These are phyloP conservation scores for Pongo abelii DNA, from an alignment of 2,113 vertebrate genomes.

Conservation along the genomic window DNA sequence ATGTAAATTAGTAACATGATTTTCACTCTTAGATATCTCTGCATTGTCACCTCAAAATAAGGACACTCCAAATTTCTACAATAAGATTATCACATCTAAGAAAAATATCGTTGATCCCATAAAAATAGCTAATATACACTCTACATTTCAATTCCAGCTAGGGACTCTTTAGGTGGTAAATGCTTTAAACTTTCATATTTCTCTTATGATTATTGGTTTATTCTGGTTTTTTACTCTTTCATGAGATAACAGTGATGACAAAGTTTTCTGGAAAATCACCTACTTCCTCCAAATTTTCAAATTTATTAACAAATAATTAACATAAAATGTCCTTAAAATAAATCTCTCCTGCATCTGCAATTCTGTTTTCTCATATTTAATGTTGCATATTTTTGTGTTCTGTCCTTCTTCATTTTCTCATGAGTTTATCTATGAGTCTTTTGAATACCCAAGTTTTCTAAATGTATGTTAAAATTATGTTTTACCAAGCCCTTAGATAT, in stretches of 20 bases:
- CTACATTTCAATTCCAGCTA: not conserved
- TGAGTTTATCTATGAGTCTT: too few relatives aligned
- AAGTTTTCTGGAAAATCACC: not conserved
- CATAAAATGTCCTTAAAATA: not conserved
- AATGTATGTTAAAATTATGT: not conserved
- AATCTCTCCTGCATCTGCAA: too few relatives aligned
- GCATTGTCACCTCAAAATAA: not conserved
- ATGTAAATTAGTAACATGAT: not conserved
- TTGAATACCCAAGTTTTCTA: not conserved
- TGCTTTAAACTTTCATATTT: not conserved
- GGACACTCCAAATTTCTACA: not conserved
- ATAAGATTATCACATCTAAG: not conserved
- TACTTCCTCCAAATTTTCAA: not conserved
- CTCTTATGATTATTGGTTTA: not conserved
- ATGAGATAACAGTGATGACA: not conserved
- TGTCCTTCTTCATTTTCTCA: not conserved
- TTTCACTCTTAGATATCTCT: not conserved
- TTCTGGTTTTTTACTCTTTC: not conserved
- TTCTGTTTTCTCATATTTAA: not conserved
- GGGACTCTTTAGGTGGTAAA: not conserved
- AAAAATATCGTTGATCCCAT: not conserved
- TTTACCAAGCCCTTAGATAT: not conserved
- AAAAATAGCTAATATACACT: not conserved
- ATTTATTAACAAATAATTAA: not conserved
- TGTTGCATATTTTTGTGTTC: not conserved